Base-by-base conservation (phyloP, 2,888 invertebrate genomes). In the Molorchus minor region DNA sequence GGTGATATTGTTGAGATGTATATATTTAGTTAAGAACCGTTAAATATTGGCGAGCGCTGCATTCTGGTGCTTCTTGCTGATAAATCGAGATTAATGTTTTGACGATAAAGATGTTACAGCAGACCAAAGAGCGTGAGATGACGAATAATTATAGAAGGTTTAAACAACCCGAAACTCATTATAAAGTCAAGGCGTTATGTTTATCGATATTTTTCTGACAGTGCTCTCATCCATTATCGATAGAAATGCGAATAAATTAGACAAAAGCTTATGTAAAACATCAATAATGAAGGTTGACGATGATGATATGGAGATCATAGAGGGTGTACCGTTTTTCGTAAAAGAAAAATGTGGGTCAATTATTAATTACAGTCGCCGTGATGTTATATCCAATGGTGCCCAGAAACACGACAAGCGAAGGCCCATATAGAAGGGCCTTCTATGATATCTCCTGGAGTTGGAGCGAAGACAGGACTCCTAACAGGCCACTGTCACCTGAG, bases 81-180 rank as follows among this genome's bases (percentile, higher is more conserved):
- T 33, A 33, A 33, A 33, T 33, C 33, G 33, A 33, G 33, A 12
- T 33, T 33, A n/a, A 33, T n/a, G 33, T 33, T 33, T 33, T n/a
- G 33, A 33, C 33, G 12, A 33, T 33, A 33, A 33, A 33, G 33
- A 33, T n/a, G 12, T 33, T n/a, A 33, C 10, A 33, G 12, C 3
- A 33, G 33, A 33, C 33, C 10, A n/a, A 7, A n/a, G 12, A 33
- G 33, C 10, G 33, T 25, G 33, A 33, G 5, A 33, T 33, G 33
- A 33, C 12, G 12, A 33, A n/a, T n/a, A n/a, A 33, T 33, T 33
- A 33, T 33, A 33, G 33, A 10, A 25, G 10, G 12, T 33, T 10
- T 33, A 33, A 33, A 33, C 12, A 33, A 33, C 33, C 25, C 33
- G 33, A 7, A 33, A 33, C 33, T 33, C 33, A 33, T 33, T 33